These are phyloP conservation scores for Coregonus sp. DNA, from an alignment of 2,797 vertebrate species.

Conservation along the genomic window DNA sequence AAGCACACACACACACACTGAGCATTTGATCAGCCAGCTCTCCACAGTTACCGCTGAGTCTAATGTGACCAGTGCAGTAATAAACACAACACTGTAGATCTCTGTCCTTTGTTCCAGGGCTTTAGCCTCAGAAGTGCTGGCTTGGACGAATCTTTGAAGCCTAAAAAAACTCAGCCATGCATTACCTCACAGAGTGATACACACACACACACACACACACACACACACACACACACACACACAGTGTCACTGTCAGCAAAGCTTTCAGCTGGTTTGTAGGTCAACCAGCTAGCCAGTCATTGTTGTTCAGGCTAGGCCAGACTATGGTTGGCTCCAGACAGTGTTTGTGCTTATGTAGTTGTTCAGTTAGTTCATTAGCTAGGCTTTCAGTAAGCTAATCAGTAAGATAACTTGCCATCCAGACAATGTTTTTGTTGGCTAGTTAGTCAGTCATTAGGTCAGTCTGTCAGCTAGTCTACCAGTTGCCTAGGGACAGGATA, in stretches of 20 bases:
- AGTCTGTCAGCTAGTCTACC: too few species aligned
- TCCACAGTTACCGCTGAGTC: slow-evolving; percentile 50
- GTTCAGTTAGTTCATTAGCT: not conserved
- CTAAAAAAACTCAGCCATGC: slow-evolving; percentile 36
- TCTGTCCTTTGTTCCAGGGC: slow-evolving; percentile 52
- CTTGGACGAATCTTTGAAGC: slow-evolving; percentile 53
- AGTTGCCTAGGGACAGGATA: too few species aligned
- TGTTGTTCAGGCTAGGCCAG: not conserved
- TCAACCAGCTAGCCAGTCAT: not conserved
- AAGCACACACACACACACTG: not conserved
- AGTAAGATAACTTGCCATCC: too few species aligned
- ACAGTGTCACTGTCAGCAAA: not conserved
- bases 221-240: too few species aligned
- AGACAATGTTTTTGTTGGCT: too few species aligned
- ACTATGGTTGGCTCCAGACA: not conserved
- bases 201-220: too few species aligned
- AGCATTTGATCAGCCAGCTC: slow-evolving; percentile 48
- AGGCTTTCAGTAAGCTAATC: not conserved
- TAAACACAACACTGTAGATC: slow-evolving; percentile 48
- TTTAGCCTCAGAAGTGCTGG: slow-evolving; percentile 57
- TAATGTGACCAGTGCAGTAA: slow-evolving; percentile 42
- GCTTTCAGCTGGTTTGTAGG: not conserved
- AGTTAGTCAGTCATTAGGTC: too few species aligned
- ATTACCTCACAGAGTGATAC: slow-evolving; percentile 42
- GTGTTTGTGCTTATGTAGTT: not conserved